A percentile compares a stretch with the other conserved stretches of the same genome.
These are phyloP conservation scores for Geophilus truncorum DNA, from an alignment of 2,888 invertebrate genomes.

Conservation along the genomic window DNA sequence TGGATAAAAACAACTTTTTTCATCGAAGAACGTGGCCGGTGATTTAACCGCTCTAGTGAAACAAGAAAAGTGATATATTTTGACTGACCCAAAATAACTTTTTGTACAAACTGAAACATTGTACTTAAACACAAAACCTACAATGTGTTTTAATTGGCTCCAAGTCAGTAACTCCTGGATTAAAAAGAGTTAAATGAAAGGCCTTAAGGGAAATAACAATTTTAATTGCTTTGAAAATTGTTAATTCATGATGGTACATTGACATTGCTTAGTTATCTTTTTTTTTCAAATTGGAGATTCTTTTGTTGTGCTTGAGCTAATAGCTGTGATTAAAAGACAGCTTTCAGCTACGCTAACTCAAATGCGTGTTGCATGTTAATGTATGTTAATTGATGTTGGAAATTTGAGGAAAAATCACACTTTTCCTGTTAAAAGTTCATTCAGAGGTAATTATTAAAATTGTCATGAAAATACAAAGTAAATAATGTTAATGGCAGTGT, in stretches of 20 bases:
- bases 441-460: too few relatives aligned
- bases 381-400: not conserved
- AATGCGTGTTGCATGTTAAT: too few relatives aligned
- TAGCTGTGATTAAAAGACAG: not conserved
- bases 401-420: not conserved
- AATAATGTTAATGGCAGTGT: too few relatives aligned
- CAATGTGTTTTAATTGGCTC: too few relatives aligned
- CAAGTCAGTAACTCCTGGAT: not conserved
- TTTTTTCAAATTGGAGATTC: not conserved
- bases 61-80: too few relatives aligned
- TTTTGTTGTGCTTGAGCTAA: not conserved
- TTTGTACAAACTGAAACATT: too few relatives aligned
- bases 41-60: too few relatives aligned
- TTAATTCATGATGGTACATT: not conserved
- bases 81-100: too few relatives aligned
- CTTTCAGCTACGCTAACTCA: not conserved
- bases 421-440: not conserved
- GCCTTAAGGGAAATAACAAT: not conserved
- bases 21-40: too few relatives aligned
- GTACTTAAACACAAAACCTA: too few relatives aligned
- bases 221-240: not conserved
- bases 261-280: not conserved
- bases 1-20: too few relatives aligned
- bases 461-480: too few relatives aligned
- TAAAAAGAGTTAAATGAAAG: not conserved